phyloP scores from a whole-genome alignment of 2,888 invertebrate species.

The Dolichopus griseipennis region DNA sequence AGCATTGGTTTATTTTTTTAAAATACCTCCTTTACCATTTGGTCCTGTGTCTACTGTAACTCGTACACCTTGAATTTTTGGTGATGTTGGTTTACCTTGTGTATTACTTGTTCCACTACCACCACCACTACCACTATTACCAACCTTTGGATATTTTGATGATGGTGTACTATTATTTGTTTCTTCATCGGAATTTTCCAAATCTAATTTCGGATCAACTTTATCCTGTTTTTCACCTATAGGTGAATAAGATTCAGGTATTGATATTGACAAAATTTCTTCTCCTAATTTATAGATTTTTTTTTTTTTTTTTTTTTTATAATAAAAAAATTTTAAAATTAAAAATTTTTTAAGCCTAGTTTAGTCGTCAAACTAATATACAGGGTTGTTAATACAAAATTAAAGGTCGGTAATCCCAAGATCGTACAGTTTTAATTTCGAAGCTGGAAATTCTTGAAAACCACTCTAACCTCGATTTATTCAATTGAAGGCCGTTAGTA shows the following conservation, averaged over 20 bases:
- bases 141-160: constrained; percentile 24
- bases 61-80: constrained; percentile 43
- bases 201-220: constrained; percentile 41
- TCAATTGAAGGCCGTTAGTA: too few relatives aligned
- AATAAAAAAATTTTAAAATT: too few relatives aligned
- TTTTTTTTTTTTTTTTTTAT: too few relatives aligned
- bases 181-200: constrained; percentile 32
- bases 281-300: not conserved
- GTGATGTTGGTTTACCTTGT: constrained; percentile 30
- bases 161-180: constrained; percentile 25
- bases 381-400: too few relatives aligned
- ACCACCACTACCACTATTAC: too few relatives aligned
- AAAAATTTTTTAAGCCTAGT: too few relatives aligned
- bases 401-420: too few relatives aligned
- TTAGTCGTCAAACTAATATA: too few relatives aligned
- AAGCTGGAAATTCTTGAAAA: too few relatives aligned
- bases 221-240: constrained; percentile 25
- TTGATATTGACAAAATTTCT: constrained; percentile 4
- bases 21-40: constrained; percentile 36
- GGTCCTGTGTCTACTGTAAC: constrained; percentile 43
- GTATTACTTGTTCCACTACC: constrained; percentile 19
- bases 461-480: too few relatives aligned
- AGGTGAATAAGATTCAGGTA: constrained; percentile 8
- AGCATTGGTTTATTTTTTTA: constrained; percentile 28
- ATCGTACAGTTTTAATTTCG: too few relatives aligned